phyloP scores from a whole-genome alignment of 2,888 invertebrate genomes.

The Myopa testacea region DNA sequence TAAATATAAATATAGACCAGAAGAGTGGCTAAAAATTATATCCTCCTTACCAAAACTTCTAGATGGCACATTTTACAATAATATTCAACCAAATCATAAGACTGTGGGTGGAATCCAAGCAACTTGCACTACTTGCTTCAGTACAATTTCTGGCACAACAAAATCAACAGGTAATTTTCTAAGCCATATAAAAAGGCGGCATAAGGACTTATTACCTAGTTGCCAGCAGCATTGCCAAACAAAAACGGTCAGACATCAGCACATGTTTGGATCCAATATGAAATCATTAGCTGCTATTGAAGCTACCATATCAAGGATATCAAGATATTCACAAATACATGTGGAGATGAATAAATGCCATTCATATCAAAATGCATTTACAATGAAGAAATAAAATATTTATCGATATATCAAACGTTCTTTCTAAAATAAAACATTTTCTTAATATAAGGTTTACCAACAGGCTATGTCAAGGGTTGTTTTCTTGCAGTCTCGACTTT shows the following conservation, averaged over 20 bases:
- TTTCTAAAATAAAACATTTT: no score
- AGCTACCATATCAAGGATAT: constrained; percentile 1
- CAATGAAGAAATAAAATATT: constrained; percentile 21
- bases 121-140: constrained; percentile 61
- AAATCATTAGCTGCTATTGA: constrained; percentile 12
- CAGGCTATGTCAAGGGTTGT: no score
- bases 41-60: constrained; percentile 59
- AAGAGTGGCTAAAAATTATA: constrained; percentile 17
- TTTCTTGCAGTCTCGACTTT: no score
- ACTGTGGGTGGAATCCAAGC: constrained; percentile 63
- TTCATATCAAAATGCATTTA: constrained; percentile 15
- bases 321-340: constrained; percentile 21
- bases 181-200: constrained; percentile 62
- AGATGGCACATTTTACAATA: constrained; percentile 62
- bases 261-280: constrained; percentile 12
- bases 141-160: constrained; percentile 62
- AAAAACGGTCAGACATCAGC: constrained; percentile 43
- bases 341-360: not conserved
- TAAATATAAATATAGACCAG: constrained; percentile 31
- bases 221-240: constrained; percentile 61
- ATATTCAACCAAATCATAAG: constrained; percentile 62
- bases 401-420: no score
- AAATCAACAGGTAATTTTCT: constrained; percentile 64
- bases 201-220: constrained; percentile 57
- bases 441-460: no score